These are phyloP conservation scores for Cephus pulcher DNA, from an alignment of 2,888 invertebrate species.

Conservation along the genomic window DNA sequence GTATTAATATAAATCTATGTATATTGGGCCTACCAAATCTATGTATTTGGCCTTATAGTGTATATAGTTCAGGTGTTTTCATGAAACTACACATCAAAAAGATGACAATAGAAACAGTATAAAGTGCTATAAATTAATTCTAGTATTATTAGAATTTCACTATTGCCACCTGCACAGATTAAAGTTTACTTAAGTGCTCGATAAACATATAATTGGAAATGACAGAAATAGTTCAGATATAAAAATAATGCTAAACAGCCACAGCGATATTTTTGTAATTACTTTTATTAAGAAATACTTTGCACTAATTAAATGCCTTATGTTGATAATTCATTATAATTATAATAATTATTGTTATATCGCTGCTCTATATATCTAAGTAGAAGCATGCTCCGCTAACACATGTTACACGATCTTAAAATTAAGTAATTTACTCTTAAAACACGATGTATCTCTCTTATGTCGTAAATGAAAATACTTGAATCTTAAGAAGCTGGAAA, in stretches of 20 bases:
- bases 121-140: too few species aligned
- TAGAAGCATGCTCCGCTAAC: conserved; percentile 66
- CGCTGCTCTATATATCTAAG: conserved; percentile 64
- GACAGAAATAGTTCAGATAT: neutral
- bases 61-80: neutral
- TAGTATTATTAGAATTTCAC: too few species aligned
- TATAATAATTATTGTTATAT: conserved; percentile 66
- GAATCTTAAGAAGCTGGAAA: conserved; percentile 29
- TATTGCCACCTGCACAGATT: neutral
- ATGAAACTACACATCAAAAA: neutral
- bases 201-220: neutral
- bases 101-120: neutral
- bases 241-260: neutral
- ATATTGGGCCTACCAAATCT: neutral
- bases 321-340: conserved; percentile 63
- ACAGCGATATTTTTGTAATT: conserved; percentile 20
- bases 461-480: conserved; percentile 54
- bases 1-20: neutral
- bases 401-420: conserved; percentile 66
- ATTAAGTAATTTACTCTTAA: conserved; percentile 63
- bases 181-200: neutral
- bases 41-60: neutral
- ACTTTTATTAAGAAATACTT: conserved; percentile 67
- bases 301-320: conserved; percentile 67
- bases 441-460: conserved; percentile 55